Base-by-base conservation (phyloP, 53 echinoderm and acorn worm species). In the Patiria pectinifera region DNA sequence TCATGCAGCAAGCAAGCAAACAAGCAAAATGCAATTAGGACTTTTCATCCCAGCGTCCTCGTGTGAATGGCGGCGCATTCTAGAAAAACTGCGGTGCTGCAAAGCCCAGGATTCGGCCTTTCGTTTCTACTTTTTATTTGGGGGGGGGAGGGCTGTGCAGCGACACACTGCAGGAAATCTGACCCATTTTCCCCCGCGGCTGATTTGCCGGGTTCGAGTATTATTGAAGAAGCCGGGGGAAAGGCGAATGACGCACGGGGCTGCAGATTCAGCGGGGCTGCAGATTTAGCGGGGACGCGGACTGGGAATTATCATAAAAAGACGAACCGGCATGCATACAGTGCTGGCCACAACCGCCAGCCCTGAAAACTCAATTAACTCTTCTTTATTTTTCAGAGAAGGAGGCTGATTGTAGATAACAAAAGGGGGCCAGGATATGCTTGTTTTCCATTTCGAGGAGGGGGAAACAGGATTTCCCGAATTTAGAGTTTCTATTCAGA, bases 141-240 rank as follows among this genome's bases (percentile, higher is more conserved):
- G 71, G 71, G 21, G 23, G 53, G 8, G 53, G 8, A 8, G 53
- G 5, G 6, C 80, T 79, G 15, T 11, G 48, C 80, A 79, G 74
- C 24, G 24, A 74, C 19, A 19, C 46, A 79, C 48, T 47, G 47
- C 80, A 86, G 86, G 75, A 86, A 86, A 75, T 53, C 15, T 75
- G n/a, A 72, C 86, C 86, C 86, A 74, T 72, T 86, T 86, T 72
- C 53, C 86, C 71, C 86, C 45, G 13, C 13, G 47, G 80, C 80
- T 46, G 11, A 79, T 45, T 45, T 13, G 48, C 66, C 4, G 24
- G 24, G 74, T 5, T 21, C 1, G 24, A 74, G 21, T 74, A 74
- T 22, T 16, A 74, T n/a, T 24, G 74, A 24, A 79, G 13, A 79
- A 47, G 80, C 43, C 25, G 15, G 5, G 60, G 12, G 9, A 12